Evolutionary conservation across 2,888 invertebrate genomes (phyloP).

Genomic region (Halocaridina rubra): DNA sequence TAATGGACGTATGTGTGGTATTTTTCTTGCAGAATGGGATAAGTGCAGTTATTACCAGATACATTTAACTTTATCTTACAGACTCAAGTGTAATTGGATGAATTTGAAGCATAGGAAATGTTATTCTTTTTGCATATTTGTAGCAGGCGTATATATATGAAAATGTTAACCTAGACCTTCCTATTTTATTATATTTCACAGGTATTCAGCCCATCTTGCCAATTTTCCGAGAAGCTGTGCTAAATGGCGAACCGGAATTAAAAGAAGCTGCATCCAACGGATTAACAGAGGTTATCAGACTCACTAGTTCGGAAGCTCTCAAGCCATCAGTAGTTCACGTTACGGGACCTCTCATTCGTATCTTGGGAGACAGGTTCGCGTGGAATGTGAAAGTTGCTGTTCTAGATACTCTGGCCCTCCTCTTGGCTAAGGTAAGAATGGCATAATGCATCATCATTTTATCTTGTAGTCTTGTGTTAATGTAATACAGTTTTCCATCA

Average conservation of each 20-base stretch:
- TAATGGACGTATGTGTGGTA: too few relatives aligned
- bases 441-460: too few relatives aligned
- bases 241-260: slow-evolving; percentile 93
- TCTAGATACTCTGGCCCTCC: slow-evolving; percentile 88
- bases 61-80: too few relatives aligned
- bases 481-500: too few relatives aligned
- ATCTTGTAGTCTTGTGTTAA: background rate
- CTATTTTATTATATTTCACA: too few relatives aligned
- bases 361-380: slow-evolving; percentile 90
- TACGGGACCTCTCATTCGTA: slow-evolving; percentile 97
- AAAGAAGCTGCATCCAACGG: slow-evolving; percentile 96
- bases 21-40: too few relatives aligned
- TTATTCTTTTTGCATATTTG: too few relatives aligned
- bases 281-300: slow-evolving; percentile 82
- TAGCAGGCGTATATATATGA: too few relatives aligned
- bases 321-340: slow-evolving; percentile 97
- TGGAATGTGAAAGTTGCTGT: slow-evolving; percentile 96
- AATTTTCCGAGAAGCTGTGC: slow-evolving; percentile 94
- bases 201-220: slow-evolving; percentile 93
- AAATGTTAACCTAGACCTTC: too few relatives aligned
- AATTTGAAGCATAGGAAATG: too few relatives aligned
- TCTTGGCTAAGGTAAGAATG: slow-evolving; percentile 83
- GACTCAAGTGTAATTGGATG: too few relatives aligned
- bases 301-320: slow-evolving; percentile 87
- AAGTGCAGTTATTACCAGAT: too few relatives aligned